Conservation (phyloP, 2,113 vertebrate species). For the Poecilia latipinna region DNA sequence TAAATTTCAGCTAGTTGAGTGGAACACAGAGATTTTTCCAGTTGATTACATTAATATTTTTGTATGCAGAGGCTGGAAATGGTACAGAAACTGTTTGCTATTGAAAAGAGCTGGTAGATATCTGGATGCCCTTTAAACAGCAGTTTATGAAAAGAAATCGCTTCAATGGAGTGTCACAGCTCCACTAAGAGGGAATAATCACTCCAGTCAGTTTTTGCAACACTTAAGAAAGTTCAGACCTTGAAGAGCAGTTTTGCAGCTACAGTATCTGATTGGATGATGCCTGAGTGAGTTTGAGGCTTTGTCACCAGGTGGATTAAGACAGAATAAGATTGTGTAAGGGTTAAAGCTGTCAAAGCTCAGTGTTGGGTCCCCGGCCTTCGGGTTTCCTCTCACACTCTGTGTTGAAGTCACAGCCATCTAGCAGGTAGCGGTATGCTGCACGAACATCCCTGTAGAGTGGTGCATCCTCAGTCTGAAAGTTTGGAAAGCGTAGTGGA, state of each 20-base stretch:
- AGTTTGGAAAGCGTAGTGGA: constrained; percentile 80
- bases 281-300: background rate
- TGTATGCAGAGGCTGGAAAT: background rate
- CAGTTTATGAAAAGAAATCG: no score
- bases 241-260: background rate
- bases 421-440: constrained; percentile 85
- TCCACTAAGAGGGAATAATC: background rate
- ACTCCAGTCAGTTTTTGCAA: background rate
- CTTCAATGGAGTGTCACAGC: no score
- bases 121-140: no score
- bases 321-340: background rate
- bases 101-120: no score
- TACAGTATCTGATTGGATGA: background rate
- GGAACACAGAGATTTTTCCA: no score
- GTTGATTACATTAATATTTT: background rate
- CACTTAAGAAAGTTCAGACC: no score
- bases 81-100: background rate
- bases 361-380: constrained; percentile 57
- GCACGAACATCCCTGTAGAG: constrained; percentile 84
- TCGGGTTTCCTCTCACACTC: constrained; percentile 79
- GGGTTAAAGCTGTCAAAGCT: constrained; percentile 56
- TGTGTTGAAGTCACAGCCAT: constrained; percentile 81
- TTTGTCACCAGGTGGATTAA: constrained; percentile 7
- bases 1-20: no score
- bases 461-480: constrained; percentile 79